Base-by-base conservation (phyloP, 2,797 vertebrate species). In the Eulemur rubriventer region DNA sequence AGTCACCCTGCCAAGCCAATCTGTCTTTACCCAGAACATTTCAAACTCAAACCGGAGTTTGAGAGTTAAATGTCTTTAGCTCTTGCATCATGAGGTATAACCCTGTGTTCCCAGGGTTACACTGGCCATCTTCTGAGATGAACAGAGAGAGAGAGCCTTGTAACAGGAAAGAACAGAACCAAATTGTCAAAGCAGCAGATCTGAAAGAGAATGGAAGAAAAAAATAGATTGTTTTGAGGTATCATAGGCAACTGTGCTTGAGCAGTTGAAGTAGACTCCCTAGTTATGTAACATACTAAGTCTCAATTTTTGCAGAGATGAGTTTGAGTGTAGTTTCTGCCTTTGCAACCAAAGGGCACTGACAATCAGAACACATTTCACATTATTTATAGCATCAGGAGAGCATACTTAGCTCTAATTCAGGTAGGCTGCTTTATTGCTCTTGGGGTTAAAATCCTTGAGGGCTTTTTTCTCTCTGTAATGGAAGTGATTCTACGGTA, bases 291-390 rank as follows among this genome's bases (percentile, higher is more conserved):
- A 91, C 10, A 28, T 10, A 4, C 28, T 33, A 4, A 43, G 46
- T 41, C 75, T 48, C 3, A 28, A 0, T 22, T 63, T 69, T 72
- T 67, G 63, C 52, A 69, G 10, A 82, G 88, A 48, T 0, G 28
- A 55, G 26, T 75, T 41, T 55, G 30, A 76, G 38, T 69, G 87
- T 69, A 57, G 10, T 82, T 79, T 94, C n/a, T 57, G 9, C 52
- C n/a, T 46, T 30, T 48, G 22, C 10, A 28, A 13, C 18, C 38
- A 50, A 57, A 61, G 2, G 6, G 16, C 14, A 8, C 35, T 11
- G 46, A 43, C 7, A 52, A 11, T 4, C 9, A 50, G 50, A 59
- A 35, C 11, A 46, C 5, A 2, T 4, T 12, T 13, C 8, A 35
- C 2, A 11, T 26, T 35, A 14, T 26, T 57, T 57, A 38, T 0